These are phyloP conservation scores for Andrena hattorfiana DNA, from an alignment of 2,888 invertebrate species.

Conservation along the genomic window DNA sequence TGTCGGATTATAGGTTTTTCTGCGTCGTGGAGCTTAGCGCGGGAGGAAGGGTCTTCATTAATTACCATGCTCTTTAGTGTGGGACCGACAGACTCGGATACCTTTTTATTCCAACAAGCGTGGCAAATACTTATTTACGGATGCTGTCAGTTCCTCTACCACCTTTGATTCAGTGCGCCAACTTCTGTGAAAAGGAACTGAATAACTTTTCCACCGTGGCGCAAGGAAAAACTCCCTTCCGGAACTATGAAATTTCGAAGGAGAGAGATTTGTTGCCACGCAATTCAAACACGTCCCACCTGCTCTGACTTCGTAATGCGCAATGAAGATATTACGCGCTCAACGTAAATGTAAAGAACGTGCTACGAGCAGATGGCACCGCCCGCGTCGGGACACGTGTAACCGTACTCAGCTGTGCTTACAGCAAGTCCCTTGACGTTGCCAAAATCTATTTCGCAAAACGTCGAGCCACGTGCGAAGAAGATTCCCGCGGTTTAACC, in stretches of 20 bases:
- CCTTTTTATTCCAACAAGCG: background rate
- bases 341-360: constrained; percentile 40
- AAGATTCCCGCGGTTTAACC: constrained; percentile 17
- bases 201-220: too few relatives aligned
- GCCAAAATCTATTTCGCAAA: constrained; percentile 51
- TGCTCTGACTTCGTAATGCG: background rate
- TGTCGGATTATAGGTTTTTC: constrained; percentile 66
- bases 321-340: constrained; percentile 36
- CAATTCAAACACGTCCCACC: background rate
- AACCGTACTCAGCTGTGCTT: constrained; percentile 37
- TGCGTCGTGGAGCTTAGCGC: constrained; percentile 25
- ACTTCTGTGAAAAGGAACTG: too few relatives aligned
- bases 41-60: constrained; percentile 59
- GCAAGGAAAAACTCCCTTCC: background rate
- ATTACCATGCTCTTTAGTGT: constrained; percentile 59
- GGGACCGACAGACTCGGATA: background rate
- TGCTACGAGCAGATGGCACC: constrained; percentile 27
- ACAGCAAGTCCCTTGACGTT: constrained; percentile 30
- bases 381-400: constrained; percentile 20
- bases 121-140: background rate
- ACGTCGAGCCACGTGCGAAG: constrained; percentile 17
- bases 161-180: too few relatives aligned
- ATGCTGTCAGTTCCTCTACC: too few relatives aligned
- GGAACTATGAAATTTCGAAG: constrained; percentile 1
- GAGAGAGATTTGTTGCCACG: background rate